Evolutionary conservation across 2,113 vertebrate species (phyloP).

Genomic region (Glaucomys volans): DNA sequence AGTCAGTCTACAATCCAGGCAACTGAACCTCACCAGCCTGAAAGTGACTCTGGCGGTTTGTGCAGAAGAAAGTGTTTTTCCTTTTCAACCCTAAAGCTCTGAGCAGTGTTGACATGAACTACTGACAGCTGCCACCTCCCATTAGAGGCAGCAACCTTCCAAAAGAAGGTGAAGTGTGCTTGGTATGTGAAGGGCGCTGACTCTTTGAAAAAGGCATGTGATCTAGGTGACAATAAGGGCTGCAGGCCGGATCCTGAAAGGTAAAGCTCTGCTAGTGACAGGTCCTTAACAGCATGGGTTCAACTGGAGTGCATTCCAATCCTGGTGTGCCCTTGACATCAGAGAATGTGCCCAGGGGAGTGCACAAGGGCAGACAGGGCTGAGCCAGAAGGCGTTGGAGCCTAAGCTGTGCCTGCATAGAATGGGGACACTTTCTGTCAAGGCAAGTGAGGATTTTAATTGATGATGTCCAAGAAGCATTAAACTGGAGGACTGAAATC

Average conservation of each 20-base stretch:
- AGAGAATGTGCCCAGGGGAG: not conserved
- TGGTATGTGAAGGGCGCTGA: conserved; percentile 52
- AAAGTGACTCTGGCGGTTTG: not conserved
- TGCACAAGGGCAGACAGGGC: not conserved
- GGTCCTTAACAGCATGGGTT: conserved; percentile 52
- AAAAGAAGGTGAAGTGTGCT: not conserved
- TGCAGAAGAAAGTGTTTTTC: conserved; percentile 13
- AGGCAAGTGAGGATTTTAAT: not conserved
- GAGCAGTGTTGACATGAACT: not conserved
- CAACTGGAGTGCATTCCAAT: conserved; percentile 57
- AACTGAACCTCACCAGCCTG: not conserved
- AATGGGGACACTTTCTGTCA: not conserved
- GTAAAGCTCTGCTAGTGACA: conserved; percentile 48
- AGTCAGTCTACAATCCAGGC: not conserved
- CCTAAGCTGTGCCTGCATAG: not conserved
- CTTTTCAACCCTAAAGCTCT: conserved; percentile 31
- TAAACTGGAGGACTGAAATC: not conserved
- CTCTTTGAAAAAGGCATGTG: conserved; percentile 28
- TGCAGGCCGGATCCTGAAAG: conserved; percentile 33
- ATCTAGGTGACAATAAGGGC: conserved; percentile 44
- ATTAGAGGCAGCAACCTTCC: not conserved
- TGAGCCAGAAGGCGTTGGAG: not conserved
- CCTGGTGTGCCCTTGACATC: not conserved
- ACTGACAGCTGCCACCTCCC: not conserved
- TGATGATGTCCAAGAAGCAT: not conserved